Percentiles rank a stretch among this genome's conserved stretches.
These are phyloP conservation scores for Pampus argenteus DNA, from an alignment of 2,797 vertebrate genomes.

Conservation along the genomic window DNA sequence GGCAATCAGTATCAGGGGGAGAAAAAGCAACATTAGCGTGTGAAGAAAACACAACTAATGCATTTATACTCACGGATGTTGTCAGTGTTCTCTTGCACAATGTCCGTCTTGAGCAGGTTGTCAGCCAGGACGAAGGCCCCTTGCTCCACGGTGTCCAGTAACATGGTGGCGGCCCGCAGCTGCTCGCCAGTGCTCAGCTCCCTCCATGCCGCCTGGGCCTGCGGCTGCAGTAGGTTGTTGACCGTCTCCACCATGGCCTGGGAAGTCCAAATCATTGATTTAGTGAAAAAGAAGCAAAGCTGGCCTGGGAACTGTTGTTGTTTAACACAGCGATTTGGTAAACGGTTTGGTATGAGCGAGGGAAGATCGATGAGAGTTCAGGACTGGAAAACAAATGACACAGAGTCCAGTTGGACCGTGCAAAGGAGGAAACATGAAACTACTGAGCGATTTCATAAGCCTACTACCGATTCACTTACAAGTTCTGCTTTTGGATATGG, in stretches of 20 bases:
- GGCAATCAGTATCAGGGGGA: too few relatives aligned
- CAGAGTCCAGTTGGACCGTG: constrained; percentile 29
- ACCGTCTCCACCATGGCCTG: constrained; percentile 97
- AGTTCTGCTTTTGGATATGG: constrained; percentile 25
- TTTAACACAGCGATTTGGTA: constrained; percentile 55
- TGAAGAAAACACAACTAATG: not conserved
- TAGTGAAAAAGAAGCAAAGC: constrained; percentile 41
- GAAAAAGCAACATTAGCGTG: too few relatives aligned
- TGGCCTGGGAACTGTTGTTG: constrained; percentile 26
- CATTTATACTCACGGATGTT: constrained; percentile 93
- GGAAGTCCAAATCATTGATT: constrained; percentile 51
- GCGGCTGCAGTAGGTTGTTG: constrained; percentile 96
- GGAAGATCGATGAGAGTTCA: constrained; percentile 40
- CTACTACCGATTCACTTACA: constrained; percentile 23
- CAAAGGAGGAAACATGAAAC: constrained; percentile 5
- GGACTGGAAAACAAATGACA: constrained; percentile 39
- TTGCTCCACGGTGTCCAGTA: constrained; percentile 97
- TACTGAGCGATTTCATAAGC: constrained; percentile 25
- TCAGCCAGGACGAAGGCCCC: constrained; percentile 97
- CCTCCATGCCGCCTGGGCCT: constrained; percentile 92
- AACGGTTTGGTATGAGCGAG: constrained; percentile 50
- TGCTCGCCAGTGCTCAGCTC: constrained; percentile 92
- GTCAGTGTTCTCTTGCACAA: constrained; percentile 95
- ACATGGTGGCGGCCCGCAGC: constrained; percentile 93
- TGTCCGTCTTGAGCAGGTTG: constrained; percentile 98